Base-by-base conservation (phyloP, 2,888 invertebrate species). In the Callimorpha dominula region DNA sequence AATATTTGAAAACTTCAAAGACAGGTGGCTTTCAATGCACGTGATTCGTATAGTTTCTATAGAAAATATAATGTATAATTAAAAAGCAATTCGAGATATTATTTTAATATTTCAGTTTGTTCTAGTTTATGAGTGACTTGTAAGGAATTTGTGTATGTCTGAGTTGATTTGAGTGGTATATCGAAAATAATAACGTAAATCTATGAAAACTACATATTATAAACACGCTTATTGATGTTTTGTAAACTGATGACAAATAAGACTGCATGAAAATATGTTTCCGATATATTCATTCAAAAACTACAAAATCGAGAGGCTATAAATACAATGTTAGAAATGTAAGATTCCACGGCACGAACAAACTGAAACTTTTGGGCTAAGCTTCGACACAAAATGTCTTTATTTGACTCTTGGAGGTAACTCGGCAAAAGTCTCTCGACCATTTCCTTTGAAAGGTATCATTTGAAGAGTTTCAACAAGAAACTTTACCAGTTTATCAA, bases 401-500 rank as follows among this genome's bases (percentile, higher is more conserved):
- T 86, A 89, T 90, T 88, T 87, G 83, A 85, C 82, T 87, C 85
- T 75, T 80, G 82, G 74, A 85, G 79, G 82, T 77, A 85, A 87
- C 83, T 87, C 81, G 52, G 54, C 3, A 50, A 72, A 84, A 81
- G 72, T 74, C 74, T 71, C 74, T 68, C 75, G 68, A 71, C 74
- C 80, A 78, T 80, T 82, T 84, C 84, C 75, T 82, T 88, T 82
- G 82, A 81, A 85, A 87, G 86, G 84, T 88, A 88, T 88, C 88
- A 85, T 87, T 88, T 85, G 75, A 76, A 81, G 78, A 88, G 86
- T 85, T 88, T 79, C 75, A 76, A 76, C 75, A 82, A 77, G 72
- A 79, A 89, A 89, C 83, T 90, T 88, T 78, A 71, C 70, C 80
- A 79, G 81, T 87, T 88, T 89, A 88, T 88, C 87, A 88, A 88